Base-by-base conservation (phyloP, 2,888 invertebrate species). In the Chrysolina haemoptera region DNA sequence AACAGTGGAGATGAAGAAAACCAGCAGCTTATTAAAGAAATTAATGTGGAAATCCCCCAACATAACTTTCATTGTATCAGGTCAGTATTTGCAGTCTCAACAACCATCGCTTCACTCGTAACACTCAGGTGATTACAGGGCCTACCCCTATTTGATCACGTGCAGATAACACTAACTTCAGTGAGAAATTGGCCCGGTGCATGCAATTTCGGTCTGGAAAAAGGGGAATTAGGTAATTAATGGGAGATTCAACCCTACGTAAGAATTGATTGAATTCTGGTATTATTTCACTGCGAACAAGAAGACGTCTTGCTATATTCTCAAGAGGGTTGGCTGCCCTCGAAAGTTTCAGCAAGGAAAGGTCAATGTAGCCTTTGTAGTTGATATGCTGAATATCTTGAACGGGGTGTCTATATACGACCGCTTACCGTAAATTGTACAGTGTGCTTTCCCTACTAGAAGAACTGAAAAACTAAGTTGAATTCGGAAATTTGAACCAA, bases 131-230 rank as follows among this genome's bases (percentile, higher is more conserved):
- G 12, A 53, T 50, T 35, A 22, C 14, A 18, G 35, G 48, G 27
- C 12, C 66, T 40, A 66, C 48, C 48, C 66, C 18, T 16, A 66
- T 22, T 50, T 35, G 66, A 66, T 53, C 46, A 53, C 66, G 18
- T 66, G 50, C 35, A 50, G 66, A 66, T 66, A 66, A 27, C 27
- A 20, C 16, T 18, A 59, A 0, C 59, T 59, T 9, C 50, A n/a
- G 18, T 41, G 66, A 66, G 27, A 50, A n/a, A 43, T 22, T 50
- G 50, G 27, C 27, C 43, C 46, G 14, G 14, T 48, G 65, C 43
- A 46, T 65, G 65, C 43, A n/a, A 43, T 48, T 43, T 22, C 10
- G 46, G 20, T 65, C 10, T n/a, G n/a, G 5, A 16, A 20, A 65
- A 65, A 43, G 48, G 18, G n/a, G 43, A 46, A 46, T 43, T 59